These are phyloP conservation scores for Drosophila yakuba DNA, from an alignment of 1,140 invertebrate species.

Conservation along the genomic window DNA sequence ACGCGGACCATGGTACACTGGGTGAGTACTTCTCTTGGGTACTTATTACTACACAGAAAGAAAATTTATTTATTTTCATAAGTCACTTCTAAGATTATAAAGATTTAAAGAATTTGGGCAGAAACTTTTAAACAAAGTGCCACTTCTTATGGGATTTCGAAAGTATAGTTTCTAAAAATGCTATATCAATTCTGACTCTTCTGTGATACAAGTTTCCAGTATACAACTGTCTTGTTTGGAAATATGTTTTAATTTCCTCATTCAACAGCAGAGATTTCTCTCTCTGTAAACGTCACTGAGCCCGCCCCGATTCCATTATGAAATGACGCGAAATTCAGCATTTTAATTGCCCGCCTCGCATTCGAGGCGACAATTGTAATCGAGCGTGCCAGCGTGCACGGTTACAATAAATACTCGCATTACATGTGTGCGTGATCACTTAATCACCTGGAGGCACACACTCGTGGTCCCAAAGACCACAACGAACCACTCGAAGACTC, in stretches of 20 bases:
- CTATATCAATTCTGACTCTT: too few relatives aligned
- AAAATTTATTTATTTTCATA: background rate
- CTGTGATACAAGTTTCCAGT: too few relatives aligned
- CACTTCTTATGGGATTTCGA: too few relatives aligned
- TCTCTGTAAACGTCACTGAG: slow-evolving; percentile 5
- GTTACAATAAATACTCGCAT: slow-evolving; percentile 18
- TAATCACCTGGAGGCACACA: slow-evolving; percentile 52
- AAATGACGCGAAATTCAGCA: slow-evolving; percentile 58
- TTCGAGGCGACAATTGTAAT: slow-evolving; percentile 75
- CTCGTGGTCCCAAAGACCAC: slow-evolving; percentile 2
- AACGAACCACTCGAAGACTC: slow-evolving; percentile 7
- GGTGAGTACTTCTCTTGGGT: slow-evolving; percentile 73
- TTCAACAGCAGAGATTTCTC: background rate
- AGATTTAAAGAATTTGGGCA: too few relatives aligned
- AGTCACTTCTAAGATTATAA: background rate
- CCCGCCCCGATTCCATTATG: slow-evolving; percentile 52
- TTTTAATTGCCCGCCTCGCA: slow-evolving; percentile 52
- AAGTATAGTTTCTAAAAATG: too few relatives aligned
- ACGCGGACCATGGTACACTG: slow-evolving; percentile 87
- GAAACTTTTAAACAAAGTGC: too few relatives aligned
- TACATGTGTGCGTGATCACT: slow-evolving; percentile 44
- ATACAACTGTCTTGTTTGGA: too few relatives aligned
- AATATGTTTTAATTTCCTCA: too few relatives aligned
- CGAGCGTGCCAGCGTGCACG: slow-evolving; percentile 57
- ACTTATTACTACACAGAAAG: background rate